These are phyloP conservation scores for Polydrusus tereticollis DNA, from an alignment of 2,888 invertebrate species.

Conservation along the genomic window DNA sequence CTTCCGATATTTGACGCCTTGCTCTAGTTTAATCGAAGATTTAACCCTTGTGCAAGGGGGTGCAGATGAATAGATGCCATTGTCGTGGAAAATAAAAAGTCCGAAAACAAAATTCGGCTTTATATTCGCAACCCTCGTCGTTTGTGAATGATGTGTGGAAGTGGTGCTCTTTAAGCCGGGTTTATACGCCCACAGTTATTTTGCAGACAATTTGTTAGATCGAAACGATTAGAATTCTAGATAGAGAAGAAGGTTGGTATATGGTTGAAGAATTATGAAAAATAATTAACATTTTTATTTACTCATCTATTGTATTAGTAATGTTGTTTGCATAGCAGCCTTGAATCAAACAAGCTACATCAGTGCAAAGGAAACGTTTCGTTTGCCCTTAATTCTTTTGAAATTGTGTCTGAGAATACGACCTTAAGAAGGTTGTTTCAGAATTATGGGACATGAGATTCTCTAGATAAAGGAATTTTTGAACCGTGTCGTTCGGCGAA, in stretches of 20 bases:
- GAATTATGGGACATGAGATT: too few relatives aligned
- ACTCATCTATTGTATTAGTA: too few relatives aligned
- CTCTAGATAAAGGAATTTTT: too few relatives aligned
- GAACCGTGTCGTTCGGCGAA: too few relatives aligned
- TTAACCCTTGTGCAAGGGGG: slow-evolving; percentile 62
- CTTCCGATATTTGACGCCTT: slow-evolving; percentile 62
- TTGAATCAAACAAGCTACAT: too few relatives aligned
- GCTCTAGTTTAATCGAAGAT: slow-evolving; percentile 61
- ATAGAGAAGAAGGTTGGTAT: background rate
- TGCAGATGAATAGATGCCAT: slow-evolving; percentile 57
- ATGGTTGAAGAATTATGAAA: too few relatives aligned
- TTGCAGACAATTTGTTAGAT: slow-evolving; percentile 19
- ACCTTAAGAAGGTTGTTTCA: too few relatives aligned
- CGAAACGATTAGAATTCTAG: slow-evolving; percentile 5
- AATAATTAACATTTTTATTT: too few relatives aligned
- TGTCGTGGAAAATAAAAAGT: slow-evolving; percentile 55
- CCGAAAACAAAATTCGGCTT: slow-evolving; percentile 37
- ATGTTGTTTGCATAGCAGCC: too few relatives aligned
- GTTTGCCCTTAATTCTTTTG: too few relatives aligned
- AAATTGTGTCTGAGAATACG: too few relatives aligned
- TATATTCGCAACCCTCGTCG: slow-evolving; percentile 28
- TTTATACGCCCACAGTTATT: slow-evolving; percentile 23
- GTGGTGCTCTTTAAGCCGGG: slow-evolving; percentile 17
- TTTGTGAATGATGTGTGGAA: slow-evolving; percentile 28
- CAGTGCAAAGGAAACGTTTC: too few relatives aligned